These are phyloP conservation scores for Venturia canescens DNA, from an alignment of 1,140 invertebrate genomes.

Conservation along the genomic window DNA sequence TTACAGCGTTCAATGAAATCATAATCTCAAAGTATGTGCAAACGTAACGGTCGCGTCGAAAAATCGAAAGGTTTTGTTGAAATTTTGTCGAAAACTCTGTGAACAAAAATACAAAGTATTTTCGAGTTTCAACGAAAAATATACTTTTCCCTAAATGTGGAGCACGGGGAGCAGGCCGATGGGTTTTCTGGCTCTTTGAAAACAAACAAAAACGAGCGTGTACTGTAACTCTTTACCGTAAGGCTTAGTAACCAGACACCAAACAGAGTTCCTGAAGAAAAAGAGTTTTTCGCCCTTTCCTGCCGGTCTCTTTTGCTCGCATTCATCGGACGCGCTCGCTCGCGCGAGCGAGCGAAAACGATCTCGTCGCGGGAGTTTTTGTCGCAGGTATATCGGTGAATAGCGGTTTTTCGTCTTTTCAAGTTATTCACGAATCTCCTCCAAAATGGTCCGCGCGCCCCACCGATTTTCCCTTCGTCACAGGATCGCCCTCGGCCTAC, in stretches of 20 bases:
- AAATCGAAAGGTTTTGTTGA: too few species aligned
- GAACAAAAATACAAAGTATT: too few species aligned
- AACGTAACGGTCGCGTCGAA: too few species aligned
- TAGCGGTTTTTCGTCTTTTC: conserved; percentile 44
- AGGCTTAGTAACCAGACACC: conserved; percentile 39
- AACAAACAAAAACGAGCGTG: conserved; percentile 37
- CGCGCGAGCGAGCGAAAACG: not conserved
- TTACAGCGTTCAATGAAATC: too few species aligned
- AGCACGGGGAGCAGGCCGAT: not conserved
- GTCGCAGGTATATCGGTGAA: conserved; percentile 35
- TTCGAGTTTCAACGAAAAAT: too few species aligned
- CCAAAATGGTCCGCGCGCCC: conserved; percentile 34
- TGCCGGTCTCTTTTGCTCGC: not conserved
- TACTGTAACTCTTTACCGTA: conserved; percentile 43
- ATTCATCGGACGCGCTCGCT: not conserved
- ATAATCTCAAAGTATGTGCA: too few species aligned
- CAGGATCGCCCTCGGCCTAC: conserved; percentile 15
- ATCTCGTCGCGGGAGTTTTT: conserved; percentile 30
- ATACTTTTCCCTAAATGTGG: not conserved
- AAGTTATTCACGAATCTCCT: conserved; percentile 28
- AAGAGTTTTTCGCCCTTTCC: not conserved
- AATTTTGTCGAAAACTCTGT: too few species aligned
- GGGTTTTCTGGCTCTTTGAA: conserved; percentile 13
- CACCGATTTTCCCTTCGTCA: conserved; percentile 7
- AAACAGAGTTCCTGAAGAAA: not conserved